phyloP scores from a whole-genome alignment of 2,113 vertebrate genomes.

The Aramus guarauna region DNA sequence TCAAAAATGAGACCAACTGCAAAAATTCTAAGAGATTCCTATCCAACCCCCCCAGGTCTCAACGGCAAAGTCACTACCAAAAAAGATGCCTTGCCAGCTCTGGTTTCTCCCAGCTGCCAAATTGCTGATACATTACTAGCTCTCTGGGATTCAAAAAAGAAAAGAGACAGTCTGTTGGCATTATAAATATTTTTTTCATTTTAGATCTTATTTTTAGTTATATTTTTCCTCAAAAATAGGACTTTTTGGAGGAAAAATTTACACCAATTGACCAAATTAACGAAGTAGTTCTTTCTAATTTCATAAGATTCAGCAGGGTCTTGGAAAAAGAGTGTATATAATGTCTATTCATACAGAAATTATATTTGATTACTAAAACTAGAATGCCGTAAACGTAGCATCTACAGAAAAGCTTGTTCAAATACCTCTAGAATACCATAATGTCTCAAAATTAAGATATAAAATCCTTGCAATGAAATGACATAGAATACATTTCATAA shows the following conservation, averaged over 20 bases:
- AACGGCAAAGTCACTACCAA: not conserved
- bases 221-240: not conserved
- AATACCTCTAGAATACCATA: not conserved
- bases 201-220: not conserved
- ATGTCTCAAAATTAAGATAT: slow-evolving; percentile 42
- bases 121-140: not conserved
- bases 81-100: not conserved
- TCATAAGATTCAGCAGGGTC: not conserved
- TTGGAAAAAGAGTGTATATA: not conserved
- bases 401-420: slow-evolving; percentile 1
- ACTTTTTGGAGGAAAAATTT: not conserved
- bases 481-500: slow-evolving; percentile 57
- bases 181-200: not conserved
- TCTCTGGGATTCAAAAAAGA: not conserved
- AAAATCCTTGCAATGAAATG: slow-evolving; percentile 55
- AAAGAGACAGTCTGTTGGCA: not conserved
- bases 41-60: not conserved
- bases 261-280: not conserved
- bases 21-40: not conserved
- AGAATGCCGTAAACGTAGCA: not conserved
- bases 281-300: not conserved
- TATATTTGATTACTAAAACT: not conserved
- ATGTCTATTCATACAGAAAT: not conserved
- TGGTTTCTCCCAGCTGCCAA: not conserved
- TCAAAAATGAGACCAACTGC: not conserved